phyloP scores from a whole-genome alignment of 2,113 vertebrate species.

The Natator depressus region DNA sequence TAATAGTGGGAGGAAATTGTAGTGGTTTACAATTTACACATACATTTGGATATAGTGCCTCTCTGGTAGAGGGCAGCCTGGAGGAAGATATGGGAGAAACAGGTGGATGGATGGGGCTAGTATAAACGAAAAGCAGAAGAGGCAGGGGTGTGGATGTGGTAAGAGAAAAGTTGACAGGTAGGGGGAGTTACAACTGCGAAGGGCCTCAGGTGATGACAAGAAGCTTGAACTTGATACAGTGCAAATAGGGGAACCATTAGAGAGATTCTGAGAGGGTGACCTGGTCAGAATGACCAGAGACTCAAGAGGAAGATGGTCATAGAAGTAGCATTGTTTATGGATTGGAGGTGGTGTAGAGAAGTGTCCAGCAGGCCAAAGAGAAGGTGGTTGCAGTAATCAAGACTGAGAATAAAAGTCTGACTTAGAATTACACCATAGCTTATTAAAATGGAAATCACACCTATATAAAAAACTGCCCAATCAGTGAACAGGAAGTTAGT shows the following conservation, averaged over 20 bases:
- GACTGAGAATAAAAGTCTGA: background rate
- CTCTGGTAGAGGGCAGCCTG: background rate
- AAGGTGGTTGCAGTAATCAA: background rate
- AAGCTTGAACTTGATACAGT: background rate
- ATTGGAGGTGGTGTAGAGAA: background rate
- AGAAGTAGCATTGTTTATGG: background rate
- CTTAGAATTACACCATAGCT: background rate
- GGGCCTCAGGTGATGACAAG: background rate
- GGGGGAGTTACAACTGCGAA: conserved; percentile 18
- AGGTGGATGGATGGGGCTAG: background rate
- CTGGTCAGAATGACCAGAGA: background rate
- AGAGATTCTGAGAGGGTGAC: background rate
- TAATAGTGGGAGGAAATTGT: background rate
- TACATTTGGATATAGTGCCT: background rate
- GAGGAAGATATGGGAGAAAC: background rate
- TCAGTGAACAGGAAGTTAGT: too few relatives aligned
- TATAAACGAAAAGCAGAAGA: background rate
- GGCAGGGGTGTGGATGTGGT: background rate
- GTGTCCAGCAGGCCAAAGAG: background rate
- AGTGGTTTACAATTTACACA: background rate
- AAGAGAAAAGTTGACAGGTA: conserved; percentile 26
- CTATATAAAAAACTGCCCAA: too few relatives aligned
- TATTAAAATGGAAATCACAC: background rate
- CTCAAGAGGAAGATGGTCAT: rapidly evolving
- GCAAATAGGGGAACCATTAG: background rate